Percentiles rank a stretch among this genome's conserved stretches.
Evolutionary conservation across 2,888 invertebrate species (phyloP).

Genomic region (Micoletzkya japonica): DNA sequence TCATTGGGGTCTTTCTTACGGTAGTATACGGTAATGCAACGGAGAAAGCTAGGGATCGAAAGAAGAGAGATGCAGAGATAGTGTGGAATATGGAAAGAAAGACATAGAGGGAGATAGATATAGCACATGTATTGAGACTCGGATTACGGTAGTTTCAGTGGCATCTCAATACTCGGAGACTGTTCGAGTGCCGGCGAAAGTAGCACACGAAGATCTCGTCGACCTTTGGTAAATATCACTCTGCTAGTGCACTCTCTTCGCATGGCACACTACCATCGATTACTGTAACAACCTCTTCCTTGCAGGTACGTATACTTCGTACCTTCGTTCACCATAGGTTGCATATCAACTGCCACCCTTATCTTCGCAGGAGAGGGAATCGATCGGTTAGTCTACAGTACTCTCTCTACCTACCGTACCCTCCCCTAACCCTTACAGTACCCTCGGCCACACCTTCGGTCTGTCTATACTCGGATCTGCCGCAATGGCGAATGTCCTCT

Average conservation of each 20-base stretch:
- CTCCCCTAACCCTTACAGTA: too few relatives aligned
- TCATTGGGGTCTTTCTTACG: background rate
- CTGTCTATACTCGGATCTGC: constrained; percentile 19
- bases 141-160: too few relatives aligned
- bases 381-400: constrained; percentile 13
- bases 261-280: background rate
- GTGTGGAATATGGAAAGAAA: too few relatives aligned
- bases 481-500: constrained; percentile 4
- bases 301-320: constrained; percentile 20
- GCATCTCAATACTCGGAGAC: constrained; percentile 8
- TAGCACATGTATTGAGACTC: too few relatives aligned
- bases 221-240: too few relatives aligned
- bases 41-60: too few relatives aligned
- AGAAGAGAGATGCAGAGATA: too few relatives aligned
- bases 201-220: constrained; percentile 5
- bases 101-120: too few relatives aligned
- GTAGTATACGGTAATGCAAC: too few relatives aligned
- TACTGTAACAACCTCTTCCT: background rate
- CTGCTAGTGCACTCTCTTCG: background rate
- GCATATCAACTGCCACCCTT: background rate
- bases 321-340: background rate
- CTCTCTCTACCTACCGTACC: background rate
- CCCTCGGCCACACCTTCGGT: too few relatives aligned
- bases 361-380: constrained; percentile 19
- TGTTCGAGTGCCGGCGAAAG: constrained; percentile 2